phyloP scores from a whole-genome alignment of 2,797 vertebrate genomes.

The Falco naumanni region DNA sequence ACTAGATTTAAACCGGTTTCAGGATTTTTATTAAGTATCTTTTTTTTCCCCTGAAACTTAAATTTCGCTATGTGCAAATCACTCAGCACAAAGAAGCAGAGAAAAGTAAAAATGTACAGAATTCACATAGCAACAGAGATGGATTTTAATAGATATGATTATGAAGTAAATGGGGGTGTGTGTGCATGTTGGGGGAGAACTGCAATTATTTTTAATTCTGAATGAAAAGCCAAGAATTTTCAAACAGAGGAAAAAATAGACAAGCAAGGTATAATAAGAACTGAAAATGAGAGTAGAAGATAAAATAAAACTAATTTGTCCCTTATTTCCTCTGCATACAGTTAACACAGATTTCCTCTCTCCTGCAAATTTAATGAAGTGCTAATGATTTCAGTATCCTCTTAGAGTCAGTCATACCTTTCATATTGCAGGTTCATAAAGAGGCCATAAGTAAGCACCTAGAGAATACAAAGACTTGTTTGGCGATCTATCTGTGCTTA shows the following conservation, averaged over 20 bases:
- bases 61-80: neutral
- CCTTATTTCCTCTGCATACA: constrained; percentile 16
- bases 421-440: neutral
- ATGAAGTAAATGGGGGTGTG: constrained; percentile 9
- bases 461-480: neutral
- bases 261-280: constrained; percentile 40
- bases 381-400: neutral
- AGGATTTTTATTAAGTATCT: neutral
- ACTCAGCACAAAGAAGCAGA: neutral
- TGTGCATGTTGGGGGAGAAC: neutral
- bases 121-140: constrained; percentile 38
- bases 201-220: constrained; percentile 31
- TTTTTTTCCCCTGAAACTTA: neutral
- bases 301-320: constrained; percentile 33
- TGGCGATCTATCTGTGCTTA: neutral
- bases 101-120: neutral
- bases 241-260: constrained; percentile 26
- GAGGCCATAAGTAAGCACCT: neutral
- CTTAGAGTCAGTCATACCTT: neutral
- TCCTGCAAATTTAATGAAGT: neutral
- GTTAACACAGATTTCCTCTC: constrained; percentile 31
- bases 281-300: constrained; percentile 26
- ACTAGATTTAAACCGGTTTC: neutral
- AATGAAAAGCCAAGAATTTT: constrained; percentile 43
- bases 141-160: constrained; percentile 51